phyloP scores from a whole-genome alignment of 1,140 invertebrate species.

The Mya arenaria region DNA sequence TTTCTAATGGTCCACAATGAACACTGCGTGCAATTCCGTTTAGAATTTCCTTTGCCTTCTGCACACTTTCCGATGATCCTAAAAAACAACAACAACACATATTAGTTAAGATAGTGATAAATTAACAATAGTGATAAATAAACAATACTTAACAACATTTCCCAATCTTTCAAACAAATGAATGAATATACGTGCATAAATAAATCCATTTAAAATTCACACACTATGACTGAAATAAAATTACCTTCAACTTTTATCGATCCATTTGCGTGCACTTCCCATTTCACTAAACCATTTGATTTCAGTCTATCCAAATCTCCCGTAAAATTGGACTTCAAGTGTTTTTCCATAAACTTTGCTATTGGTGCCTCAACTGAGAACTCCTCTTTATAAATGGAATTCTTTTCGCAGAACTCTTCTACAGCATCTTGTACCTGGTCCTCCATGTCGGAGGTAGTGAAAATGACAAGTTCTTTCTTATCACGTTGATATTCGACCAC shows the following conservation, averaged over 20 bases:
- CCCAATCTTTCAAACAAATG: background rate
- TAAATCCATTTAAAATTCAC: background rate
- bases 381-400: slow-evolving; percentile 36
- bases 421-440: slow-evolving; percentile 23
- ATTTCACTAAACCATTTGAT: background rate
- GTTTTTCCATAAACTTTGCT: slow-evolving; percentile 3
- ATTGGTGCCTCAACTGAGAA: slow-evolving; percentile 16
- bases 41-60: slow-evolving; percentile 37
- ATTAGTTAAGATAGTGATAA: background rate
- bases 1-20: slow-evolving; percentile 20
- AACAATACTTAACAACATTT: background rate
- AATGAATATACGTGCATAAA: background rate
- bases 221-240: background rate
- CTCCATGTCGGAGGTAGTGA: background rate
- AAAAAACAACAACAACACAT: background rate
- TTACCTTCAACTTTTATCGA: background rate
- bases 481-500: background rate
- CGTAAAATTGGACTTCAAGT: slow-evolving; percentile 3
- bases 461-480: background rate
- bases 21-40: slow-evolving; percentile 20
- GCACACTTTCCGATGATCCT: slow-evolving; percentile 39
- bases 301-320: background rate
- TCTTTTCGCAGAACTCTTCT: slow-evolving; percentile 44
- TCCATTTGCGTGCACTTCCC: background rate
- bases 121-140: background rate